Conservation (phyloP, 2,888 invertebrate species). For the Zeuzera pyrina region DNA sequence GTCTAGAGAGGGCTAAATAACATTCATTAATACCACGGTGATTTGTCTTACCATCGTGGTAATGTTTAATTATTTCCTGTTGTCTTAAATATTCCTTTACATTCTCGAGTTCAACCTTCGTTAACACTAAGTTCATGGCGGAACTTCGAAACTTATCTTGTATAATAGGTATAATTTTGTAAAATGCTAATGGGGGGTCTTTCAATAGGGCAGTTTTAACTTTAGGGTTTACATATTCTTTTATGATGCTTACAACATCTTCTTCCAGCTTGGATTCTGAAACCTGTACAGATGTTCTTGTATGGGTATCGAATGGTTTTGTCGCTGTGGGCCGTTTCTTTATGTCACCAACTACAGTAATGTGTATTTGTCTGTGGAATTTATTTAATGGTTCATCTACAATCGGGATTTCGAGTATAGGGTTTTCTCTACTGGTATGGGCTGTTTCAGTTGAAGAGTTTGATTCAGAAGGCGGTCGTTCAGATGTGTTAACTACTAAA, state of each 20-base stretch:
- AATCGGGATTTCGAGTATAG: conserved; percentile 18
- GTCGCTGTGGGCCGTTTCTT: conserved; percentile 13
- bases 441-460: too few relatives aligned
- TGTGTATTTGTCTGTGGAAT: conserved; percentile 13
- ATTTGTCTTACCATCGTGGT: conserved; percentile 18
- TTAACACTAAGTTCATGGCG: conserved; percentile 16
- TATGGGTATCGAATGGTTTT: conserved; percentile 19
- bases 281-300: conserved; percentile 14
- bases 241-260: conserved; percentile 17
- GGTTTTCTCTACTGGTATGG: conserved; percentile 17
- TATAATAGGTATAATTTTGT: conserved; percentile 15
- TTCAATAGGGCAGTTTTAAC: conserved; percentile 18
- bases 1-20: conserved; percentile 13
- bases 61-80: conserved; percentile 19
- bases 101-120: conserved; percentile 17
- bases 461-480: conserved; percentile 1
- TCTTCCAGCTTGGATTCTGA: conserved; percentile 16
- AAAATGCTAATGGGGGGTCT: conserved; percentile 13
- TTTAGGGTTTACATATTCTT: conserved; percentile 21
- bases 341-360: conserved; percentile 16
- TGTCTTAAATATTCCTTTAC: conserved; percentile 17
- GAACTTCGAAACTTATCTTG: conserved; percentile 18
- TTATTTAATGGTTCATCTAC: conserved; percentile 12
- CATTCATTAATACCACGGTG: conserved; percentile 12
- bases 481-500: conserved; percentile 5